Evolutionary conservation across 2,797 vertebrate species (phyloP).

Genomic region (Catharus ustulatus): DNA sequence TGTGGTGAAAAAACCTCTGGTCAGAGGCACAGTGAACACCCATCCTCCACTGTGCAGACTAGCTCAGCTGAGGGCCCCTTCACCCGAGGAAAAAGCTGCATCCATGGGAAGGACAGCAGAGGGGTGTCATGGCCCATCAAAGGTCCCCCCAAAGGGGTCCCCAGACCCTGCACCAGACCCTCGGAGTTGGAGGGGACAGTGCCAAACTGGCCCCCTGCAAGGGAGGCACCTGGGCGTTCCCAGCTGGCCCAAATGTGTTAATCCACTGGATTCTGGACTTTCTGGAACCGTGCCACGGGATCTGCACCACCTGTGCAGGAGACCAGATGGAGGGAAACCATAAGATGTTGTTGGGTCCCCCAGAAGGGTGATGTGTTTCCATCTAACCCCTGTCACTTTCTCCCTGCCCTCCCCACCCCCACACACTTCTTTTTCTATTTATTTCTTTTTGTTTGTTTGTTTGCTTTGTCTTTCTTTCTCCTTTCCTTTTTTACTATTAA

Average conservation of each 20-base stretch:
- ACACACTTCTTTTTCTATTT: neutral
- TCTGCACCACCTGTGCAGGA: no score
- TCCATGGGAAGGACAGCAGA: neutral
- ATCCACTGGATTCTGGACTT: no score
- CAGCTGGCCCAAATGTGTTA: neutral
- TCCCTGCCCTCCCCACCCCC: neutral
- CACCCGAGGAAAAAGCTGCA: neutral
- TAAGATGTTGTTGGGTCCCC: rapidly evolving
- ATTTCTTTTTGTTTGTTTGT: neutral
- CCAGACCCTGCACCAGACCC: neutral
- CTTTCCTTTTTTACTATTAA: neutral
- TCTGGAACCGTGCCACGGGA: rapidly evolving
- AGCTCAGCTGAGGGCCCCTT: neutral
- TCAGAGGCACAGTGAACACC: neutral
- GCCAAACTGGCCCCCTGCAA: neutral
- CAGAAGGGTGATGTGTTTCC: neutral
- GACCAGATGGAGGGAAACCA: neutral
- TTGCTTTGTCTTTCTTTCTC: neutral
- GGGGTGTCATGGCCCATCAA: neutral
- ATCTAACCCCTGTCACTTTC: neutral
- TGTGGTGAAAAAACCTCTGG: neutral
- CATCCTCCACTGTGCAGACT: neutral
- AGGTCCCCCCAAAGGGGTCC: no score
- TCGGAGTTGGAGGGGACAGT: neutral
- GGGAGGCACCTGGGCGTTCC: rapidly evolving